These are phyloP conservation scores for Smithornis capensis DNA, from an alignment of 2,113 vertebrate genomes.

Conservation along the genomic window DNA sequence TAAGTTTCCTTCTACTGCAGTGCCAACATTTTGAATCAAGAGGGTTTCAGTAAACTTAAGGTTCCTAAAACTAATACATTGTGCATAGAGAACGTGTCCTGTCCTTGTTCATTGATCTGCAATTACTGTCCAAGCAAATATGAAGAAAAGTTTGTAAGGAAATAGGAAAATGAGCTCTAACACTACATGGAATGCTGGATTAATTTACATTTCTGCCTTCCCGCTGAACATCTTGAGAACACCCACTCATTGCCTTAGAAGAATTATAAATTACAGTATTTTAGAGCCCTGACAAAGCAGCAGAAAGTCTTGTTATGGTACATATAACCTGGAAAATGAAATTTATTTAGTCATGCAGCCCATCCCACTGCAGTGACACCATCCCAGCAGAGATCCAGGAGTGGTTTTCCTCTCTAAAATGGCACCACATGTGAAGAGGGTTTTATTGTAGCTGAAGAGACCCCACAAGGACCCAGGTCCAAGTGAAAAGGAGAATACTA, in stretches of 20 bases:
- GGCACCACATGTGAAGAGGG: background rate
- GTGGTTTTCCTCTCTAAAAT: background rate
- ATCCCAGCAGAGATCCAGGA: background rate
- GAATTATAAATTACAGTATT: background rate
- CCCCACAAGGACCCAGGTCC: background rate
- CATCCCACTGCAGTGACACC: constrained; percentile 7
- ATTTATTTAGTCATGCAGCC: constrained; percentile 1
- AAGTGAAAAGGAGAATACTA: background rate
- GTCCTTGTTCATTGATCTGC: background rate
- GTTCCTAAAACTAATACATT: background rate
- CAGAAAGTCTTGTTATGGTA: background rate
- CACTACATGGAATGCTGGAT: background rate
- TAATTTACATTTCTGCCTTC: constrained; percentile 5
- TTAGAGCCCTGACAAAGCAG: constrained; percentile 21
- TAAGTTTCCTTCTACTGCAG: background rate
- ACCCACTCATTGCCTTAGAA: background rate
- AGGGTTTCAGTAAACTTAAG: background rate
- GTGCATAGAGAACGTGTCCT: background rate
- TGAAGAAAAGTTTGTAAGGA: background rate
- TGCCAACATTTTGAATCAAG: background rate
- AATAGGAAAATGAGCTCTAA: background rate
- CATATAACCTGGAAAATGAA: constrained; percentile 13
- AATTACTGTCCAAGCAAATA: background rate
- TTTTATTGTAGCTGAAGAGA: background rate
- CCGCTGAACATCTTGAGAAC: background rate